Conservation (phyloP, 2,888 invertebrate species). For the Camponotus fellah region DNA sequence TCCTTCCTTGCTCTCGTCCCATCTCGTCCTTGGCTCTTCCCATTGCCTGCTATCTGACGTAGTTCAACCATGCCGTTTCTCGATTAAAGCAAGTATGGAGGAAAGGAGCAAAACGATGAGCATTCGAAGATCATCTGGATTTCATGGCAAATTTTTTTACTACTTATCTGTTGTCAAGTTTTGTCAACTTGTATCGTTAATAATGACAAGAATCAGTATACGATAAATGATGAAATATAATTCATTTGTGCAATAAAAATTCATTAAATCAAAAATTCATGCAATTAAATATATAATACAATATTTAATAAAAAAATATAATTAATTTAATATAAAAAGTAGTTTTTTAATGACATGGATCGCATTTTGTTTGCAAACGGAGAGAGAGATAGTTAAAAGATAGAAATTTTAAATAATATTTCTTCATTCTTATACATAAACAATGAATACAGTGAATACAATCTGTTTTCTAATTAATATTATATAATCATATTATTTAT, state of each 20-base stretch:
- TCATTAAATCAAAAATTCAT: too few relatives aligned
- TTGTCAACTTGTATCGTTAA: not conserved
- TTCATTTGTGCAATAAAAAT: not conserved
- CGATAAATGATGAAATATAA: not conserved
- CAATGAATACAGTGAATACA: too few relatives aligned
- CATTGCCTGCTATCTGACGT: constrained; percentile 39
- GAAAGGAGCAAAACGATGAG: constrained; percentile 35
- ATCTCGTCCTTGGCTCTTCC: constrained; percentile 25
- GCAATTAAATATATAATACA: too few relatives aligned
- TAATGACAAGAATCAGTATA: not conserved
- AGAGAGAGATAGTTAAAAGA: too few relatives aligned
- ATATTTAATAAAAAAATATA: too few relatives aligned
- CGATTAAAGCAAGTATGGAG: constrained; percentile 56
- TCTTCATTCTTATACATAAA: not conserved
- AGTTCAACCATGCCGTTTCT: constrained; percentile 56
- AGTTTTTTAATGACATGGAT: too few relatives aligned
- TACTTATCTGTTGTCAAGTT: not conserved
- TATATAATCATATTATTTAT: not conserved
- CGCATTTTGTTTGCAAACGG: too few relatives aligned
- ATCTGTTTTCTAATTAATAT: not conserved
- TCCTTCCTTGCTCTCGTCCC: constrained; percentile 39
- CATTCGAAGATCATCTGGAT: constrained; percentile 46
- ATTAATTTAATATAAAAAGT: too few relatives aligned
- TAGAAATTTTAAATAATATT: constrained; percentile 1
- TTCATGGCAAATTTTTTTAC: constrained; percentile 15